Conservation (phyloP, 2,113 vertebrate genomes). For the Sialia sialis region DNA sequence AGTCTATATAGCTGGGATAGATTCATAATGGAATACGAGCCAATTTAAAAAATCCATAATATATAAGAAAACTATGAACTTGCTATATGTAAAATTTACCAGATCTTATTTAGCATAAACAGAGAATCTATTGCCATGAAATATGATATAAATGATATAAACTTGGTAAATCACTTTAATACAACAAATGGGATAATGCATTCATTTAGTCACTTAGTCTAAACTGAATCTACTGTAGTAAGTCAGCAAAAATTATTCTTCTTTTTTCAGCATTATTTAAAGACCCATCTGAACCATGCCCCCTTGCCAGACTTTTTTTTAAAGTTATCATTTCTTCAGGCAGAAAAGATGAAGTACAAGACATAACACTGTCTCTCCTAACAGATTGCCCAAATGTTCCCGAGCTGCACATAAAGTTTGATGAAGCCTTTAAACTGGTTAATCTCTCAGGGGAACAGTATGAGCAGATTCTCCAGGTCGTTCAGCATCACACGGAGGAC, state of each 20-base stretch:
- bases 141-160: background rate
- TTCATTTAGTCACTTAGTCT: background rate
- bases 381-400: slow-evolving; percentile 82
- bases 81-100: background rate
- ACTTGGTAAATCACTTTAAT: background rate
- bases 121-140: background rate
- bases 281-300: background rate
- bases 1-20: background rate
- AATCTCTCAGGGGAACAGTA: slow-evolving; percentile 84
- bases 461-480: slow-evolving; percentile 80
- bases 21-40: background rate
- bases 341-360: background rate
- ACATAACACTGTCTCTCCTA: background rate
- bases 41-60: background rate
- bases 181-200: background rate
- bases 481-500: slow-evolving; percentile 82
- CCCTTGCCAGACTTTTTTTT: background rate
- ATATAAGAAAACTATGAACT: background rate
- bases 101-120: background rate
- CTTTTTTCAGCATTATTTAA: background rate
- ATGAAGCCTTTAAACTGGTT: slow-evolving; percentile 80
- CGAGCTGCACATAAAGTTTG: slow-evolving; percentile 81
- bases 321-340: background rate
- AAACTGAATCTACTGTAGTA: background rate
- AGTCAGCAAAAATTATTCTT: background rate